Conservation (phyloP, 2,113 vertebrate species). For the Tichodroma muraria region DNA sequence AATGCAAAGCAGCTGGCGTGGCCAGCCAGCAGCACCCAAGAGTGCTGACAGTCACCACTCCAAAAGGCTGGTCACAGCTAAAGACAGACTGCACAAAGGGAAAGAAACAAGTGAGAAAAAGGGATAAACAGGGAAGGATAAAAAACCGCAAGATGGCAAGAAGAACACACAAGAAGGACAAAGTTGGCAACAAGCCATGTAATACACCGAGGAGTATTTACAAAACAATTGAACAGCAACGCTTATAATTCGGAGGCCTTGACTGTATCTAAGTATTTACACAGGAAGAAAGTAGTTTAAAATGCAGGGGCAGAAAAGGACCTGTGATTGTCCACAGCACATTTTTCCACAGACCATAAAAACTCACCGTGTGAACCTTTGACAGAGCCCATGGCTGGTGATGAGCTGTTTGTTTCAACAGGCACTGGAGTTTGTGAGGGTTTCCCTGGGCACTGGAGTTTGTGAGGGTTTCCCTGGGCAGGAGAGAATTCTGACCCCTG, state of each 20-base stretch:
- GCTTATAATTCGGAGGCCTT: not conserved
- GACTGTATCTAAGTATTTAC: not conserved
- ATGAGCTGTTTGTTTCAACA: not conserved
- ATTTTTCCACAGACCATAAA: not conserved
- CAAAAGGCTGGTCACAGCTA: too few relatives aligned
- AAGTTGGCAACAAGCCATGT: not conserved
- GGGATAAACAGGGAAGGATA: not conserved
- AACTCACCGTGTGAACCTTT: not conserved
- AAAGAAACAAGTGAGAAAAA: not conserved
- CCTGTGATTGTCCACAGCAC: not conserved
- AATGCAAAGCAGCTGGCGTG: not conserved
- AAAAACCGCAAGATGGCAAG: not conserved
- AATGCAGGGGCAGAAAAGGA: not conserved
- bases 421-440: too few relatives aligned
- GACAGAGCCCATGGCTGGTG: not conserved
- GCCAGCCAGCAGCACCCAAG: not conserved
- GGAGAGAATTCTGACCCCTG: not conserved
- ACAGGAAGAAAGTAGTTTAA: not conserved
- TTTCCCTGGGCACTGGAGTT: too few relatives aligned
- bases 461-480: not conserved
- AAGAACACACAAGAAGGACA: not conserved
- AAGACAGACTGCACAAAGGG: not conserved
- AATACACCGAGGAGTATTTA: not conserved
- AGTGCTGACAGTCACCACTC: too few relatives aligned
- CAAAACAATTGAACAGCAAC: not conserved